Conservation (phyloP, 2,797 vertebrate genomes). For the Arrhamphus sclerolepis region DNA sequence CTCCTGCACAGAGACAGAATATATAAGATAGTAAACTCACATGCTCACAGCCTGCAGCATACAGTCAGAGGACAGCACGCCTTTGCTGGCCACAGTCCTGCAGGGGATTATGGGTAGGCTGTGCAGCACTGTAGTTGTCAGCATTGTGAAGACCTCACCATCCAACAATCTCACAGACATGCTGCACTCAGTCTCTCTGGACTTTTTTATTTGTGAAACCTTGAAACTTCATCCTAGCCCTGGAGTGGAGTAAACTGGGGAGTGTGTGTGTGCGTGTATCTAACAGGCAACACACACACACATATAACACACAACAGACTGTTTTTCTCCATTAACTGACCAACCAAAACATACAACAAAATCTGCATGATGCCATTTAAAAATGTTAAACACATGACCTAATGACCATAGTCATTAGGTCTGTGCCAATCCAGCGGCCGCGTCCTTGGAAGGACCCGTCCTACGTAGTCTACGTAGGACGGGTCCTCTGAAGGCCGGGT, state of each 20-base stretch:
- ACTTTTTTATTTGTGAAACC: slow-evolving; percentile 39
- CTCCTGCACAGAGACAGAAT: slow-evolving; percentile 30
- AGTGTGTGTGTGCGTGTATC: slow-evolving; percentile 4
- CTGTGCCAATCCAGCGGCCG: too few species aligned
- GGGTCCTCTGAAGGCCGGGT: too few species aligned
- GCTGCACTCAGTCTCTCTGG: slow-evolving; percentile 13
- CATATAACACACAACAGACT: too few species aligned
- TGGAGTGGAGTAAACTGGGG: slow-evolving; percentile 2
- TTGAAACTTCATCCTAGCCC: slow-evolving; percentile 39
- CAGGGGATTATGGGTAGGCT: slow-evolving; percentile 57
- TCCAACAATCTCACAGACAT: slow-evolving; percentile 24
- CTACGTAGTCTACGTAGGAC: too few species aligned
- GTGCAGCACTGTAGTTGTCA: slow-evolving; percentile 41
- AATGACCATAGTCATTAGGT: too few species aligned
- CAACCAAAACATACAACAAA: too few species aligned
- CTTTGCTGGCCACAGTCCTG: slow-evolving; percentile 45
- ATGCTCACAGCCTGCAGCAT: slow-evolving; percentile 32
- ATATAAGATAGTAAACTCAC: slow-evolving; percentile 4
- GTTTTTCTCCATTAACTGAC: too few species aligned
- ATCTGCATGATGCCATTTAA: too few species aligned
- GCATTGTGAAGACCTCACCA: slow-evolving; percentile 42
- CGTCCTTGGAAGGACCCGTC: too few species aligned
- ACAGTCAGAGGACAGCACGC: slow-evolving; percentile 53
- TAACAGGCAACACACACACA: too few species aligned
- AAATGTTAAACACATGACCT: too few species aligned